Evolutionary conservation across 2,888 invertebrate genomes (phyloP).

Genomic region (Agrotis puta): DNA sequence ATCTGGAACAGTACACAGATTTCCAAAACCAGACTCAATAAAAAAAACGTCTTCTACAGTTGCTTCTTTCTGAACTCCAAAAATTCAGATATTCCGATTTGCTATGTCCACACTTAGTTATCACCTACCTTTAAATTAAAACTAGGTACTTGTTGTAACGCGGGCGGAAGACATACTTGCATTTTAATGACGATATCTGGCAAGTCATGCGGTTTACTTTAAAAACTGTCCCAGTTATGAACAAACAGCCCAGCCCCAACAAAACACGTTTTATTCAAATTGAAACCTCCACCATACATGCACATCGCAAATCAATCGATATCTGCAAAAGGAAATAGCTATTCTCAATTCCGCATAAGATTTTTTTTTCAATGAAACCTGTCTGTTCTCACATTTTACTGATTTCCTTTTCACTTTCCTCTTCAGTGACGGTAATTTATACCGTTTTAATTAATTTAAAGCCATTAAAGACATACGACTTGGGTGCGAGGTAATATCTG

Average conservation of each 20-base stretch:
- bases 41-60: no score
- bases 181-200: background rate
- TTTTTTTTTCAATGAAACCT: constrained; percentile 34
- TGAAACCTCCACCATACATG: background rate
- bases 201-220: background rate
- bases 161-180: background rate
- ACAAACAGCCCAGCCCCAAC: background rate
- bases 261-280: constrained; percentile 10
- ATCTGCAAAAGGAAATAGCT: constrained; percentile 13
- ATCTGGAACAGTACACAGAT: no score
- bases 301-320: constrained; percentile 10
- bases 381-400: constrained; percentile 11
- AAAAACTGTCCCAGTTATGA: background rate
- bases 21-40: no score
- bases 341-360: background rate
- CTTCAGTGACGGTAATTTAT: constrained; percentile 31
- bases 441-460: constrained; percentile 46
- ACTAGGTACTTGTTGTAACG: no score
- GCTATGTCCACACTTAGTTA: no score
- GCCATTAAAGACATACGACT: constrained; percentile 26
- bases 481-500: constrained; percentile 28
- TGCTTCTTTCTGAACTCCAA: background rate
- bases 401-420: constrained; percentile 46
- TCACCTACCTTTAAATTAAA: no score
- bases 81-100: background rate